Percentiles rank a stretch among this genome's conserved stretches.
Evolutionary conservation across 2,797 vertebrate species (phyloP).

Genomic region (Octomys mimax): DNA sequence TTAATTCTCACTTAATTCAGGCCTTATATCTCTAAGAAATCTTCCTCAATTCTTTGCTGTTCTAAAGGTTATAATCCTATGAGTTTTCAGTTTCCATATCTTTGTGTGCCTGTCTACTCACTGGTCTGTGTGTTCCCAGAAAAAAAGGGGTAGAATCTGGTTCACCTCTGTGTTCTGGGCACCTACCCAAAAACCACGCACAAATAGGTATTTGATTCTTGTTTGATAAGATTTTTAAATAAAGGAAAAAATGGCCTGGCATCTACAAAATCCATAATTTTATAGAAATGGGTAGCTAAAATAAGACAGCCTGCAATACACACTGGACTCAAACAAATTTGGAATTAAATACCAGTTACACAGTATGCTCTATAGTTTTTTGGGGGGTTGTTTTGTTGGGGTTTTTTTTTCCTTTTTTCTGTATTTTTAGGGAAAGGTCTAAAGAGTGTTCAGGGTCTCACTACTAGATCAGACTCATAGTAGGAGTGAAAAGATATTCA

Average conservation of each 20-base stretch:
- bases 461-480: no score
- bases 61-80: neutral
- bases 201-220: constrained; percentile 23
- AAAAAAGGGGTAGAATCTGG: neutral
- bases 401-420: no score
- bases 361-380: neutral
- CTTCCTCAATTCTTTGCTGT: constrained; percentile 32
- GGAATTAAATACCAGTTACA: constrained; percentile 21
- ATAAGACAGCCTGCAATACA: neutral
- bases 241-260: neutral
- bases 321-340: neutral
- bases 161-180: constrained; percentile 10
- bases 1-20: constrained; percentile 63
- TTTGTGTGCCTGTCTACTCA: neutral
- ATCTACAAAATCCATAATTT: neutral
- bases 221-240: neutral
- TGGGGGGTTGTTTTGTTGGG: no score
- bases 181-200: neutral
- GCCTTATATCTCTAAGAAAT: neutral
- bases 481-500: neutral
- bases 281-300: constrained; percentile 38
- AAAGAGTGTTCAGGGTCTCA: no score
- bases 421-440: no score
- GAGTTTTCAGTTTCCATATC: neutral
- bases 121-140: neutral